Base-by-base conservation (phyloP, 1,140 invertebrate species). In the Cephus cinctus region DNA sequence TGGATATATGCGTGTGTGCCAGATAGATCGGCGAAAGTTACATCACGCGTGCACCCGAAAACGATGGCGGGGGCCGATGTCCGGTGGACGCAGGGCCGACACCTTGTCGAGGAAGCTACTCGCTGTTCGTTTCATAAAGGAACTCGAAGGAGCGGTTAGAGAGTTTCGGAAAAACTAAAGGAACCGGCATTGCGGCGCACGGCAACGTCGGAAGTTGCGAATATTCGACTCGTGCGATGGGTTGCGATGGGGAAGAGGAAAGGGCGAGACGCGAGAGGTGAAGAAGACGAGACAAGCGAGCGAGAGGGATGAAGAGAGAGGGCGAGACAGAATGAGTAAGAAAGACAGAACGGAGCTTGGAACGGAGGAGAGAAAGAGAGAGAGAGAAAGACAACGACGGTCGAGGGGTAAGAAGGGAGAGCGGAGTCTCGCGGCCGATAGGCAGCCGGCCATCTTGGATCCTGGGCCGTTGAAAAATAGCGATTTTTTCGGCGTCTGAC, bases 371-470 rank as follows among this genome's bases (percentile, higher is more conserved):
- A 41, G 12, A 31, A 5, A 22, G 11, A 27, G 12, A 20, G 21
- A 41, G 22, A 36, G 22, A 38, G 39, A 35, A 35, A 22, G 6
- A 3, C 5, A 19, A 22, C 8, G 27, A 19, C 35, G 32, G 39
- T 52, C 30, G 51, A 48, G 47, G 57, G 54, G 43, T n/a, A 25
- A 52, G 46, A 21, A 41, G 14, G 41, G 39, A 58, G 50, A 48
- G 48, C 41, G 51, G 50, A 8, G 35, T 36, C 4, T 6, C 43
- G 27, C 11, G 27, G 23, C 42, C 58, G 56, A 58, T 51, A 58
- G 50, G 57, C 53, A 23, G 40, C 30, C 67, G 56, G 69, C 70
- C 70, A 73, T 73, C 59, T 73, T 73, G 70, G 48, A 71, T 71
- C 61, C 59, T 63, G 59, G 55, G 52, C 59, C 65, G 65, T 66